phyloP scores from a whole-genome alignment of 2,888 invertebrate genomes.

The Dryobotodes eremita region DNA sequence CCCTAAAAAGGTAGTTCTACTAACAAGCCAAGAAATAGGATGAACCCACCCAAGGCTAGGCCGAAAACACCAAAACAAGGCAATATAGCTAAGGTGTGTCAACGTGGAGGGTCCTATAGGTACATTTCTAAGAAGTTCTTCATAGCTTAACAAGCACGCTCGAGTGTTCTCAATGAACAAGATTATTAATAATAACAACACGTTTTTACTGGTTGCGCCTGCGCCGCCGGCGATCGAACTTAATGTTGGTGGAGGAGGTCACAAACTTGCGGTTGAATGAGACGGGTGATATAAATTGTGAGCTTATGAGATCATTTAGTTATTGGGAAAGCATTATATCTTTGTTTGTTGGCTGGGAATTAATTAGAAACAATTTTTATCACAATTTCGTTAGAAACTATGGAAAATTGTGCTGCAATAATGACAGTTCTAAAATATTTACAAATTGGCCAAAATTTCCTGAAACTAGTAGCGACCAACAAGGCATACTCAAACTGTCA shows the following conservation, averaged over 20 bases:
- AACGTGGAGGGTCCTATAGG: conserved; percentile 71
- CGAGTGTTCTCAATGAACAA: conserved; percentile 81
- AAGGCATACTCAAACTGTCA: conserved; percentile 28
- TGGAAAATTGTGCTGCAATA: too few relatives aligned
- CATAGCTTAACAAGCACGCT: conserved; percentile 67
- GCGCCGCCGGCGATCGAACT: conserved; percentile 84
- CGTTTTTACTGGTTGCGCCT: conserved; percentile 84
- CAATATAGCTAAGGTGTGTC: conserved; percentile 24
- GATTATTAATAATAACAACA: conserved; percentile 89
- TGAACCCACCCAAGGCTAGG: not conserved
- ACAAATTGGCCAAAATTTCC: too few relatives aligned
- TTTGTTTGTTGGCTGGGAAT: not conserved
- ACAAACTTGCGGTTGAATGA: conserved; percentile 75
- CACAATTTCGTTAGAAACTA: not conserved
- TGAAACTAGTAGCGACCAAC: conserved; percentile 2
- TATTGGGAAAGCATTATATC: not conserved
- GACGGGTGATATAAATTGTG: conserved; percentile 33
- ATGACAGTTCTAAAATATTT: not conserved
- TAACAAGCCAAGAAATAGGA: conserved; percentile 4
- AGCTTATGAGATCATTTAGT: conserved; percentile 28
- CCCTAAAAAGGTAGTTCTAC: not conserved
- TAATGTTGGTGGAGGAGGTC: conserved; percentile 72
- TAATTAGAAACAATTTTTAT: not conserved
- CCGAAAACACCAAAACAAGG: not conserved
- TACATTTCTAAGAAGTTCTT: conserved; percentile 73